Evolutionary conservation across 2,113 vertebrate genomes (phyloP).

Genomic region (Trichomycterus rosablanca): DNA sequence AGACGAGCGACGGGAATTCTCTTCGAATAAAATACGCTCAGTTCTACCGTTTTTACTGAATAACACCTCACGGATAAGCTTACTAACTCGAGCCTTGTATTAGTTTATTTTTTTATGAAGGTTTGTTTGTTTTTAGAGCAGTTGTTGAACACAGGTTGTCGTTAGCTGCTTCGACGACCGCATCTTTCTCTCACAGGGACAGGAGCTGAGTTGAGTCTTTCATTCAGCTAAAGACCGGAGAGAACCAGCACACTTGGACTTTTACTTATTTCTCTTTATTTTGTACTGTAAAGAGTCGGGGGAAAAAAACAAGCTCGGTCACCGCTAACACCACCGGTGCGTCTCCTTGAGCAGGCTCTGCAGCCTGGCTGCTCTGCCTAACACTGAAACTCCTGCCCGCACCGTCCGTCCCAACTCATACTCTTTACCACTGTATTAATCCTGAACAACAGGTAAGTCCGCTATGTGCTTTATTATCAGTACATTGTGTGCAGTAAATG

Average conservation of each 20-base stretch:
- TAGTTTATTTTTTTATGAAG: not conserved
- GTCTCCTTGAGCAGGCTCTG: constrained; percentile 64
- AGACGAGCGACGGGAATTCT: not conserved
- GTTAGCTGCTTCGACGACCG: not conserved
- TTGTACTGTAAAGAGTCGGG: not conserved
- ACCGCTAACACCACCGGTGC: not conserved
- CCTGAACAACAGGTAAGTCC: constrained; percentile 17
- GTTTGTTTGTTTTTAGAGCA: constrained; percentile 4
- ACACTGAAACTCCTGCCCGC: constrained; percentile 54
- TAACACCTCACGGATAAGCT: not conserved
- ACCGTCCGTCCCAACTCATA: too few species aligned
- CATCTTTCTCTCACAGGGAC: not conserved
- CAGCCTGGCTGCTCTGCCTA: constrained; percentile 45
- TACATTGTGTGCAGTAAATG: too few species aligned
- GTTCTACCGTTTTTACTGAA: not conserved
- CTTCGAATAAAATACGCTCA: not conserved
- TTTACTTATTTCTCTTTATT: not conserved
- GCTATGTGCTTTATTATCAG: not conserved
- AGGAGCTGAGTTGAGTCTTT: too few species aligned
- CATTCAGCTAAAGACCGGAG: too few species aligned
- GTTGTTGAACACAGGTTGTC: not conserved
- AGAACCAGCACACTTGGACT: too few species aligned
- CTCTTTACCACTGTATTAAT: constrained; percentile 39
- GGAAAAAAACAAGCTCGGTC: too few species aligned
- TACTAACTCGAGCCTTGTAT: too few species aligned